Conservation (phyloP, 2,888 invertebrate genomes). For the Thereva unica region DNA sequence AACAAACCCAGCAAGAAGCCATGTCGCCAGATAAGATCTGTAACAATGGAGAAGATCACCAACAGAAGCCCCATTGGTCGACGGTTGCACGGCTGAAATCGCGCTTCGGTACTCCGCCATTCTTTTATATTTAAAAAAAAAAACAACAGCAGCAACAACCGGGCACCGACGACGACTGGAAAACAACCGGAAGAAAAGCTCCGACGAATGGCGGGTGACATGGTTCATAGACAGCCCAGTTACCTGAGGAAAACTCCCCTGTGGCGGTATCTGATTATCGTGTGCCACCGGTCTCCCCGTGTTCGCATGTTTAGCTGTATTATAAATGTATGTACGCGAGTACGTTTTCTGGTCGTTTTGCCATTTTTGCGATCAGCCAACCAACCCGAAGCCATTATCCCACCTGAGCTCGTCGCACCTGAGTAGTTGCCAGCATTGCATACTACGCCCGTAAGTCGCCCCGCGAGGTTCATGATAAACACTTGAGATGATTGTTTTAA, state of each 20-base stretch:
- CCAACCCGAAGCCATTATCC: constrained; percentile 32
- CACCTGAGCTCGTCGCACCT: constrained; percentile 27
- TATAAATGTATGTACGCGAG: neutral
- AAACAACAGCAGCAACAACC: too few relatives aligned
- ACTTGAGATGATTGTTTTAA: constrained; percentile 55
- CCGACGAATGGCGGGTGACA: constrained; percentile 32
- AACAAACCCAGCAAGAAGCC: constrained; percentile 34
- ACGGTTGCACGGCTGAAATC: constrained; percentile 1
- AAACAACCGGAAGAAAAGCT: constrained; percentile 30
- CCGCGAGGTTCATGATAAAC: constrained; percentile 45
- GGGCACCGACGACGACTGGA: neutral
- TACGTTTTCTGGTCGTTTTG: constrained; percentile 29
- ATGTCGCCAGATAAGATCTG: constrained; percentile 33
- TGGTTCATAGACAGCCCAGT: constrained; percentile 31
- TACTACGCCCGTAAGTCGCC: constrained; percentile 5
- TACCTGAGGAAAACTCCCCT: constrained; percentile 33
- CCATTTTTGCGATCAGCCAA: constrained; percentile 36
- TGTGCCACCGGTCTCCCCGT: constrained; percentile 20
- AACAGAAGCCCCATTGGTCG: constrained; percentile 22
- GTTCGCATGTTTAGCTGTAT: constrained; percentile 12
- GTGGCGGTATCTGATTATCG: constrained; percentile 33
- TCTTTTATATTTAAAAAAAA: neutral
- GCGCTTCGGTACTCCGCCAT: constrained; percentile 24
- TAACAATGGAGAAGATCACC: constrained; percentile 31
- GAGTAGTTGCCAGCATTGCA: constrained; percentile 26